Evolutionary conservation across 1,140 invertebrate species (phyloP).

Genomic region (Drosophila athabasca): DNA sequence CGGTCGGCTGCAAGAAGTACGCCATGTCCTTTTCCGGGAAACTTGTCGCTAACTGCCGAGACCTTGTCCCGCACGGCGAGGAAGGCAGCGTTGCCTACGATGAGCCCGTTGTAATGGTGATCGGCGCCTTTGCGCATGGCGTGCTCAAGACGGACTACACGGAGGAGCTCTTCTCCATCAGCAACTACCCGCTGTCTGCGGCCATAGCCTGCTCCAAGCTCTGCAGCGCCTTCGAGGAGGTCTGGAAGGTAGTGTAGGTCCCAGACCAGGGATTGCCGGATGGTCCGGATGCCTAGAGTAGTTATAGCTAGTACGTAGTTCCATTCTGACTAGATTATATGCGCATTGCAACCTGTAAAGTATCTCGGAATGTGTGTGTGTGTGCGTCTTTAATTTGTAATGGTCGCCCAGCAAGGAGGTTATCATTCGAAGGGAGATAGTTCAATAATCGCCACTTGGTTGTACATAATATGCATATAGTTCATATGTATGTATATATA

Average conservation of each 20-base stretch:
- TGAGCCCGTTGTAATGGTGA: slow-evolving; percentile 93
- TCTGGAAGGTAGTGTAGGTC: slow-evolving; percentile 93
- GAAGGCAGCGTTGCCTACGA: slow-evolving; percentile 84
- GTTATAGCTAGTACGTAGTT: too few species aligned
- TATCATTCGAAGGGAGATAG: too few species aligned
- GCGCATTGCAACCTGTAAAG: too few species aligned
- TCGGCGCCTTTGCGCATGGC: slow-evolving; percentile 99
- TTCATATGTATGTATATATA: slow-evolving; percentile 31
- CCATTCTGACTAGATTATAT: too few species aligned
- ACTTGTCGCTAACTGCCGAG: slow-evolving; percentile 89
- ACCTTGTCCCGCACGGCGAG: slow-evolving; percentile 89
- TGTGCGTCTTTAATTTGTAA: neutral
- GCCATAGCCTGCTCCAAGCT: slow-evolving; percentile 98
- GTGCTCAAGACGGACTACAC: slow-evolving; percentile 95
- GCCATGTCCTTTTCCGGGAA: slow-evolving; percentile 95
- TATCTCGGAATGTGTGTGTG: neutral
- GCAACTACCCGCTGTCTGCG: slow-evolving; percentile 97
- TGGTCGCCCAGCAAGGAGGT: too few species aligned
- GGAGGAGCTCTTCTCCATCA: slow-evolving; percentile 96
- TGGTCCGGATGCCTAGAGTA: too few species aligned
- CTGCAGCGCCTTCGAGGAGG: slow-evolving; percentile 98
- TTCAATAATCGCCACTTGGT: neutral
- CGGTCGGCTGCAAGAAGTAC: slow-evolving; percentile 96
- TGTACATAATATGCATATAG: slow-evolving; percentile 15
- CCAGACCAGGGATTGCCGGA: too few species aligned